A percentile compares a stretch with the other conserved stretches of the same genome.
Evolutionary conservation across 2,797 vertebrate species (phyloP).

Genomic region (Enteromius treurensis): DNA sequence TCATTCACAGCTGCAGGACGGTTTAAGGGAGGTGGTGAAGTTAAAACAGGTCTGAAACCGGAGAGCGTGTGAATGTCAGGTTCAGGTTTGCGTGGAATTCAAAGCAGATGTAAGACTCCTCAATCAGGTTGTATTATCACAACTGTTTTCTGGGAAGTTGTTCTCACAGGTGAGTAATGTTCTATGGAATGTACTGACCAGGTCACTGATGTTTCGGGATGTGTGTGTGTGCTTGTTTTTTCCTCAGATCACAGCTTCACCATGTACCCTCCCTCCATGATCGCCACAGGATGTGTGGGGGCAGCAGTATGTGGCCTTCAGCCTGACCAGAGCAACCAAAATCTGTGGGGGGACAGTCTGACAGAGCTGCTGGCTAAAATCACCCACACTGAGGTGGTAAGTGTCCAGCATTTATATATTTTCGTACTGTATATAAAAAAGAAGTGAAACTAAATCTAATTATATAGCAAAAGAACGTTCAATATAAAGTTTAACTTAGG

Average conservation of each 20-base stretch:
- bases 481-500: not conserved
- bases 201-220: slow-evolving; percentile 33
- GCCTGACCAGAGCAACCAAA: slow-evolving; percentile 82
- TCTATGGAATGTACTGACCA: slow-evolving; percentile 57
- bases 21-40: slow-evolving; percentile 64
- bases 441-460: not conserved
- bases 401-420: slow-evolving; percentile 63
- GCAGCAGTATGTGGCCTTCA: slow-evolving; percentile 94
- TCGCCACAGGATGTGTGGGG: slow-evolving; percentile 93
- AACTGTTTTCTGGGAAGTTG: slow-evolving; percentile 27
- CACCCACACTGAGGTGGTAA: slow-evolving; percentile 96
- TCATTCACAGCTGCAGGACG: slow-evolving; percentile 70
- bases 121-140: slow-evolving; percentile 29
- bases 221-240: slow-evolving; percentile 16
- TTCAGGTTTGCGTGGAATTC: slow-evolving; percentile 53
- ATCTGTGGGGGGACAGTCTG: slow-evolving; percentile 83
- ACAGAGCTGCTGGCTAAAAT: slow-evolving; percentile 94
- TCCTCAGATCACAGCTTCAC: slow-evolving; percentile 91
- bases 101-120: slow-evolving; percentile 49
- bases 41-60: slow-evolving; percentile 62
- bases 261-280: slow-evolving; percentile 97
- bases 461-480: not conserved
- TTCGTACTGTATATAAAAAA: not conserved
- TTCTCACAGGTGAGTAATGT: slow-evolving; percentile 47
- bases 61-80: slow-evolving; percentile 68